A percentile compares a stretch with the other conserved stretches of the same genome.
Evolutionary conservation across 2,888 invertebrate species (phyloP).

Genomic region (Syrista parreyssii): DNA sequence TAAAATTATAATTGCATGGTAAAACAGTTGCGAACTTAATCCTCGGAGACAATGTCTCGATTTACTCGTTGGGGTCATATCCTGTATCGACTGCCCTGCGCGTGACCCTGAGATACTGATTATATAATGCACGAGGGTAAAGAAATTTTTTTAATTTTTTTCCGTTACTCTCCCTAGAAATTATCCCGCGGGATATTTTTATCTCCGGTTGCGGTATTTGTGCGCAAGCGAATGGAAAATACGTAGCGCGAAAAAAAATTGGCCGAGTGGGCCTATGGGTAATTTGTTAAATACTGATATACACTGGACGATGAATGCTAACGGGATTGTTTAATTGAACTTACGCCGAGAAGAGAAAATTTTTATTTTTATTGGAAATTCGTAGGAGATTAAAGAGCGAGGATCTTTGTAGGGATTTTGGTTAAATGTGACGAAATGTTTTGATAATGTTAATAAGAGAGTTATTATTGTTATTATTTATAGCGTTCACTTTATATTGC

Average conservation of each 20-base stretch:
- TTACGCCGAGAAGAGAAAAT: background rate
- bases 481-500: background rate
- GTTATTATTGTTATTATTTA: background rate
- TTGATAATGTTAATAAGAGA: background rate
- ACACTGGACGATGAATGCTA: background rate
- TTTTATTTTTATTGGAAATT: background rate
- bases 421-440: too few species aligned
- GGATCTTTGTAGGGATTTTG: background rate
- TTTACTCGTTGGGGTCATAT: background rate
- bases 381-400: background rate
- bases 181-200: background rate
- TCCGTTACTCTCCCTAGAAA: background rate
- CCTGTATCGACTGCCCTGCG: background rate
- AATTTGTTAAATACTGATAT: background rate
- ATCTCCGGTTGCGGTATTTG: background rate
- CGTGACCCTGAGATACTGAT: background rate
- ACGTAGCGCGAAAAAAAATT: background rate
- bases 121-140: too few species aligned
- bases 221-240: background rate
- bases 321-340: background rate
- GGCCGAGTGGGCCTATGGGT: background rate
- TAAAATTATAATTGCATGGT: background rate
- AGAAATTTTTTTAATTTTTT: background rate
- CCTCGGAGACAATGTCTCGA: background rate
- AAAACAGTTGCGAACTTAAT: background rate